A percentile compares a stretch with the other conserved stretches of the same genome.
Evolutionary conservation across 2,888 invertebrate genomes (phyloP).

Genomic region (Chorisops tibialis): DNA sequence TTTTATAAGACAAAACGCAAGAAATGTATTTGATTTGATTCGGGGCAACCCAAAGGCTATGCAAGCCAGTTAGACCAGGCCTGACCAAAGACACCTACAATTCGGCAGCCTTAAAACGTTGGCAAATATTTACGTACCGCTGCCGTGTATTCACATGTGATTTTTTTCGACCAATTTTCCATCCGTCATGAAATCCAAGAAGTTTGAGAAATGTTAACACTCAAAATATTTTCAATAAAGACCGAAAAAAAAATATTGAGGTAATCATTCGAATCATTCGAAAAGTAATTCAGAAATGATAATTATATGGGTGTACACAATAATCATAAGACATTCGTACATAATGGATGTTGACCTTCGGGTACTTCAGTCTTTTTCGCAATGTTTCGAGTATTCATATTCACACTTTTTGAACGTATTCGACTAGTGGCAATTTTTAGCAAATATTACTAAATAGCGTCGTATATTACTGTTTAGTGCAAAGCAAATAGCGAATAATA

Average conservation of each 20-base stretch:
- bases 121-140: conserved; percentile 15
- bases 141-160: conserved; percentile 6
- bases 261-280: conserved; percentile 10
- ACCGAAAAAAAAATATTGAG: neutral
- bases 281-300: neutral
- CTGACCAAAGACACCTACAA: conserved; percentile 4
- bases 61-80: neutral
- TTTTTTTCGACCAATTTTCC: neutral
- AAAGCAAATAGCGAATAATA: neutral
- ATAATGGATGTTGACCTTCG: neutral
- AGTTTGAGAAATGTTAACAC: conserved; percentile 22
- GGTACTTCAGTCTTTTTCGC: neutral
- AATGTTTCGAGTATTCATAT: conserved; percentile 1
- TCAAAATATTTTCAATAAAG: conserved; percentile 1
- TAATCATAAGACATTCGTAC: neutral
- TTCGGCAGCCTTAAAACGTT: conserved; percentile 24
- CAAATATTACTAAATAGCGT: neutral
- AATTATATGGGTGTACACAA: neutral
- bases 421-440: conserved; percentile 3
- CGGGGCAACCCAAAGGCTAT: conserved; percentile 1
- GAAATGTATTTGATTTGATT: conserved; percentile 22
- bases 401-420: neutral
- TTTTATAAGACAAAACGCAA: neutral
- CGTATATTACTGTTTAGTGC: neutral
- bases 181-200: conserved; percentile 15